Base-by-base conservation (phyloP, 2,888 invertebrate genomes). In the Tachina lurida region DNA sequence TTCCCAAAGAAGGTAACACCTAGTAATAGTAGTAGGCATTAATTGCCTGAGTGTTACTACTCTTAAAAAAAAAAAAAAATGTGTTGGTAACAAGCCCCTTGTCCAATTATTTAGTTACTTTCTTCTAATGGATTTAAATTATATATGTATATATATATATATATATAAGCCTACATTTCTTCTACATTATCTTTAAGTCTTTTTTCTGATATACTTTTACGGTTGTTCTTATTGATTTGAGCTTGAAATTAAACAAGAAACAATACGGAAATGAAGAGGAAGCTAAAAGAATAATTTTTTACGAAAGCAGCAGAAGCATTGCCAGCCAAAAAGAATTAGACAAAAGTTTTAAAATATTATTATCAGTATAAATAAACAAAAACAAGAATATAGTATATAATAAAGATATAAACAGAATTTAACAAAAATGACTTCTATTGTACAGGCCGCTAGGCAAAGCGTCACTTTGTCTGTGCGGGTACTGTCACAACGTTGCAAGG, bases 141-240 rank as follows among this genome's bases (percentile, higher is more conserved):
- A n/a, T n/a, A n/a, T n/a, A n/a, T n/a, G n/a, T n/a, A n/a, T n/a
- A n/a, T n/a, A n/a, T 31, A 4, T 31, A 2, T 31, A 31, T 31
- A 31, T 31, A 7, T 31, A 0, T 31, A 31, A 31, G 31, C 31
- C 31, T 7, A 31, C 7, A 31, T 2, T 31, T 7, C 31, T 31
- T 7, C 31, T 31, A 31, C 0, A 7, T 31, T 31, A 0, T 19
- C 1, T 54, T 54, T 17, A 70, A 19, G 65, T 65, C 65, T 49
- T 52, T 63, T 73, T 71, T 67, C 65, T 67, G 79, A 74, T 86
- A 68, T 77, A 63, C 41, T 82, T 84, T 76, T 56, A 77, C 15
- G 67, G 70, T 78, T 54, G 63, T 81, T 76, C 49, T 75, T 76
- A 77, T 60, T 78, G 73, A 80, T 80, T 87, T 83, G 75, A 78